phyloP scores from a whole-genome alignment of 1,140 invertebrate species.

The Gonioctena quinquepunctata region DNA sequence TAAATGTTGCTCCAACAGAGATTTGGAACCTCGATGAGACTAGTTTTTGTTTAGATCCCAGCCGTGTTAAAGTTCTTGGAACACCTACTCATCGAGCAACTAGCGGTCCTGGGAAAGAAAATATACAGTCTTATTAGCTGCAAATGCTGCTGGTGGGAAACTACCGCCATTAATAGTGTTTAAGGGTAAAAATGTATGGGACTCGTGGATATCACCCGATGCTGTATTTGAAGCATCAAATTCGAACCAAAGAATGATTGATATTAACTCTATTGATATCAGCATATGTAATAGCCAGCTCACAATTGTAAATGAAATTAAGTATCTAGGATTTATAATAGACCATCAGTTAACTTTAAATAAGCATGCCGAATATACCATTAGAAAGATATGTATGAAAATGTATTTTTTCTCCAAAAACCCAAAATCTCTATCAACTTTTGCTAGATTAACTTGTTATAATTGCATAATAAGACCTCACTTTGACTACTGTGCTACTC shows the following conservation, averaged over 20 bases:
- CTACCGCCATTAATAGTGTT: constrained; percentile 50
- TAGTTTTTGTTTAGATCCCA: constrained; percentile 43
- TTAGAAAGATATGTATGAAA: constrained; percentile 41
- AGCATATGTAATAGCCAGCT: no score
- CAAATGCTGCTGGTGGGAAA: constrained; percentile 49
- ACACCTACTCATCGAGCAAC: constrained; percentile 43
- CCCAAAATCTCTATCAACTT: no score
- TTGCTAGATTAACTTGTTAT: no score
- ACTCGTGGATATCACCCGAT: constrained; percentile 33
- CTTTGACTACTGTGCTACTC: no score
- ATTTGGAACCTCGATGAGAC: constrained; percentile 52
- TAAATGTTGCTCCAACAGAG: constrained; percentile 32
- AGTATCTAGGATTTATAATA: no score
- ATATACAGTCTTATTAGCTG: constrained; percentile 50
- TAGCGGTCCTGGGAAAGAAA: constrained; percentile 46
- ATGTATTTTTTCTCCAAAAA: no score
- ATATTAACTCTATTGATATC: no score
- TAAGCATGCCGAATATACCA: no score
- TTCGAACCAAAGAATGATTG: no score
- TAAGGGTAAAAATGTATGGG: constrained; percentile 42
- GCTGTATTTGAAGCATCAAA: constrained; percentile 45
- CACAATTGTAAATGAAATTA: no score
- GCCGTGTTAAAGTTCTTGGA: constrained; percentile 50
- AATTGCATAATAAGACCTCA: no score
- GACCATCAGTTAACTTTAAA: no score